Percentiles rank a stretch among this genome's conserved stretches.
phyloP scores from a whole-genome alignment of 2,113 vertebrate genomes.

The Burhinus bistriatus region DNA sequence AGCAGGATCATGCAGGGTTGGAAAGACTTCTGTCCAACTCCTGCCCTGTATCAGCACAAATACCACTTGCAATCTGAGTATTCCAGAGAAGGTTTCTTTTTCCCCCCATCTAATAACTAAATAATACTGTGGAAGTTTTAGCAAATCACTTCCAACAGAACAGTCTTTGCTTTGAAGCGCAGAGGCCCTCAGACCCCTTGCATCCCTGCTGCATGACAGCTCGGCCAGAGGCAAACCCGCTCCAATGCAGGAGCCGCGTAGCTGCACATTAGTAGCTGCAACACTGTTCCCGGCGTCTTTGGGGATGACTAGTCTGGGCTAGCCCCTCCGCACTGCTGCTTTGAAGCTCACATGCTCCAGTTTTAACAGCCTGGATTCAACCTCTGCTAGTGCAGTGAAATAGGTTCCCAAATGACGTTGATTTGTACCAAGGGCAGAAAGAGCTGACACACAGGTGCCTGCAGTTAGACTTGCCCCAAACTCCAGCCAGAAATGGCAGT shows the following conservation, averaged over 20 bases:
- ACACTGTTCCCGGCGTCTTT: not conserved
- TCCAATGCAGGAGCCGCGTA: fast-evolving
- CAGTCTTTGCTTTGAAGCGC: not conserved
- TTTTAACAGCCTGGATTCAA: not conserved
- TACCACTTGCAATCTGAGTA: not conserved
- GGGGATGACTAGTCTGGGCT: not conserved
- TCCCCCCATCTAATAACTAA: not conserved
- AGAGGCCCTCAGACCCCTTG: not conserved
- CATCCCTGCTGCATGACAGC: not conserved
- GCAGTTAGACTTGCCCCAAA: not conserved
- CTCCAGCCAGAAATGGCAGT: not conserved
- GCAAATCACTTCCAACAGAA: not conserved
- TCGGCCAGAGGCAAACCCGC: fast-evolving
- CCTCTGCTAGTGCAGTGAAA: not conserved
- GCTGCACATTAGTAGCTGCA: no score
- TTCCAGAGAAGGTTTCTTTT: not conserved
- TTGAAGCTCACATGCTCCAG: not conserved
- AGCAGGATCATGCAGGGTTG: not conserved
- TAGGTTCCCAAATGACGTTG: not conserved
- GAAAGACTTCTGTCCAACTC: not conserved
- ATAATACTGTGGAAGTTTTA: not conserved
- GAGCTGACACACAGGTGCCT: fast-evolving
- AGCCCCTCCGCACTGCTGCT: not conserved
- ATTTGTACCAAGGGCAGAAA: not conserved
- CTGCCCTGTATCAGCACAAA: not conserved